Evolutionary conservation across 2,113 vertebrate genomes (phyloP).

Genomic region (Isurus oxyrinchus): DNA sequence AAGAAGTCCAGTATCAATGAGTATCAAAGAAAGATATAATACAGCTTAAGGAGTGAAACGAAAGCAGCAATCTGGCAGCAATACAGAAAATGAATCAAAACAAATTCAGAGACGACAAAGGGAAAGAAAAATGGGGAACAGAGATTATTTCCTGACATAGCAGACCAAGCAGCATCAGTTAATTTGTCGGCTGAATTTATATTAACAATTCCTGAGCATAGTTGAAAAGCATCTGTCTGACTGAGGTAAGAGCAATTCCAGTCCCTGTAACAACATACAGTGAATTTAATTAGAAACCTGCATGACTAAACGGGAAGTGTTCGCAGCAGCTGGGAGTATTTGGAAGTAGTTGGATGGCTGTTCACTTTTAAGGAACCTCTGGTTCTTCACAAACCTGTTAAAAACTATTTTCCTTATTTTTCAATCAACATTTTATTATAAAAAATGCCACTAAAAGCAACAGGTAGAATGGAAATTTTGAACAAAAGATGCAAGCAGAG

Average conservation of each 20-base stretch:
- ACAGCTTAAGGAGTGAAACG: neutral
- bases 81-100: slow-evolving; percentile 16
- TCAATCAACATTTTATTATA: neutral
- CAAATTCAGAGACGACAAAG: too few species aligned
- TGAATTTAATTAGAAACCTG: slow-evolving; percentile 25
- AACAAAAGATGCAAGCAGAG: neutral
- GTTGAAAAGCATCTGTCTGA: neutral
- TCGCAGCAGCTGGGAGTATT: neutral
- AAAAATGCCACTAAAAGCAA: neutral
- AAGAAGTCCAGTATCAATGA: neutral
- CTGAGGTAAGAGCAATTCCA: slow-evolving; percentile 24
- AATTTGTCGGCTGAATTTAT: neutral
- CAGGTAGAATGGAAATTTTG: neutral
- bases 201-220: neutral
- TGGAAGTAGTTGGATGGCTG: neutral
- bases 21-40: neutral
- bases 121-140: too few species aligned
- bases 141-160: slow-evolving; percentile 6
- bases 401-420: neutral
- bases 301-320: neutral
- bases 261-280: neutral
- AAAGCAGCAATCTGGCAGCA: neutral
- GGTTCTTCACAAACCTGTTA: neutral
- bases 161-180: neutral
- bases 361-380: neutral